Conservation (phyloP, 2,888 invertebrate species). For the Eupithecia insigniata region DNA sequence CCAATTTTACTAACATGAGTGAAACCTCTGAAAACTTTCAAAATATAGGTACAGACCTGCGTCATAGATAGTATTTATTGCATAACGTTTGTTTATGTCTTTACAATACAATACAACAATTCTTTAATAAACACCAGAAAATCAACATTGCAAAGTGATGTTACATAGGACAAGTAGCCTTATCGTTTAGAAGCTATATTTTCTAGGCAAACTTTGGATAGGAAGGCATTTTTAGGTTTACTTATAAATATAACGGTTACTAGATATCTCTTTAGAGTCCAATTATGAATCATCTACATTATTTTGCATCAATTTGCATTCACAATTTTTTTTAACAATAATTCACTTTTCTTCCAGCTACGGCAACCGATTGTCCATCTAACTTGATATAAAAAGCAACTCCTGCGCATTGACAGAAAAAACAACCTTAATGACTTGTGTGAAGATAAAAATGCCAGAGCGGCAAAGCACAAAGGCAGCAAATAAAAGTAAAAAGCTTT, state of each 20-base stretch:
- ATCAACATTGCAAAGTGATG: too few relatives aligned
- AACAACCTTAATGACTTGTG: slow-evolving; percentile 73
- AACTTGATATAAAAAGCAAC: slow-evolving; percentile 53
- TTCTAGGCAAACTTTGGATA: too few relatives aligned
- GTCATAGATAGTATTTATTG: too few relatives aligned
- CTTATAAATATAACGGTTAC: too few relatives aligned
- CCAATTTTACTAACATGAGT: neutral
- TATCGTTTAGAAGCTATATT: too few relatives aligned
- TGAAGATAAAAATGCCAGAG: slow-evolving; percentile 73
- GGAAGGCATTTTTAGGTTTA: neutral
- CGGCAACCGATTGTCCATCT: slow-evolving; percentile 51
- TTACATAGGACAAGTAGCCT: too few relatives aligned
- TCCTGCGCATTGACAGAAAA: slow-evolving; percentile 50
- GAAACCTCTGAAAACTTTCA: neutral
- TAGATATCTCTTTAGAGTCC: neutral
- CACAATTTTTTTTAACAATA: neutral
- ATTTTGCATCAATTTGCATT: neutral
- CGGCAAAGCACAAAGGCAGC: slow-evolving; percentile 74
- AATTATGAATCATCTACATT: neutral
- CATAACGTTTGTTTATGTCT: too few relatives aligned
- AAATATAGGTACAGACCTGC: too few relatives aligned
- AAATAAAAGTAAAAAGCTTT: slow-evolving; percentile 73
- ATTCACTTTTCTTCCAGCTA: slow-evolving; percentile 42
- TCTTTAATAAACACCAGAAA: too few relatives aligned
- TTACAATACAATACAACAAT: too few relatives aligned